These are phyloP conservation scores for Leptopilina boulardi DNA, from an alignment of 1,140 invertebrate genomes.

Conservation along the genomic window DNA sequence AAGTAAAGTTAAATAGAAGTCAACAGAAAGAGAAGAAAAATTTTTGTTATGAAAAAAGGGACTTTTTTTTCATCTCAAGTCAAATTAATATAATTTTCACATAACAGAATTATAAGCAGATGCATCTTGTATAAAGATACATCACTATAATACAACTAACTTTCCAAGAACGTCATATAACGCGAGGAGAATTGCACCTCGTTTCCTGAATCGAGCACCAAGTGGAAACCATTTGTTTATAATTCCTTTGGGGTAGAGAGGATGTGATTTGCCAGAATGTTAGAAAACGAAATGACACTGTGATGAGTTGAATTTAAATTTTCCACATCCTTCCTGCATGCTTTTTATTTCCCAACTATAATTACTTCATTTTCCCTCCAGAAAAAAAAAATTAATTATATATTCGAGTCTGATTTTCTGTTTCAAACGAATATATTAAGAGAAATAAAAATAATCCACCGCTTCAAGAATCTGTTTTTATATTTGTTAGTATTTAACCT, in stretches of 20 bases:
- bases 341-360: constrained; percentile 62
- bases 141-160: too few relatives aligned
- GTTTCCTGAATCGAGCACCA: constrained; percentile 52
- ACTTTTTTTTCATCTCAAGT: neutral
- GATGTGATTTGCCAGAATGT: constrained; percentile 37
- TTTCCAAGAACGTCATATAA: constrained; percentile 68
- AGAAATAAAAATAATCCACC: too few relatives aligned
- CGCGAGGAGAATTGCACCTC: constrained; percentile 59
- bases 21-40: neutral
- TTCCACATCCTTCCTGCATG: constrained; percentile 53
- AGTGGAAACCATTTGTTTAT: constrained; percentile 65
- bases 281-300: constrained; percentile 41
- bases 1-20: too few relatives aligned
- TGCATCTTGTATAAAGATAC: constrained; percentile 49
- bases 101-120: constrained; percentile 35
- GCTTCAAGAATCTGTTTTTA: too few relatives aligned
- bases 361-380: neutral
- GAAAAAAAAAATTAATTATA: too few relatives aligned
- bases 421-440: too few relatives aligned
- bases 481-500: too few relatives aligned
- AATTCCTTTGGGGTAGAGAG: constrained; percentile 61
- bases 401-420: too few relatives aligned
- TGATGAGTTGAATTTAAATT: constrained; percentile 66
- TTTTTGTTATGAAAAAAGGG: neutral
- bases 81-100: neutral